phyloP scores from a whole-genome alignment of 1,140 invertebrate species.

The Tetragonula clypearis region DNA sequence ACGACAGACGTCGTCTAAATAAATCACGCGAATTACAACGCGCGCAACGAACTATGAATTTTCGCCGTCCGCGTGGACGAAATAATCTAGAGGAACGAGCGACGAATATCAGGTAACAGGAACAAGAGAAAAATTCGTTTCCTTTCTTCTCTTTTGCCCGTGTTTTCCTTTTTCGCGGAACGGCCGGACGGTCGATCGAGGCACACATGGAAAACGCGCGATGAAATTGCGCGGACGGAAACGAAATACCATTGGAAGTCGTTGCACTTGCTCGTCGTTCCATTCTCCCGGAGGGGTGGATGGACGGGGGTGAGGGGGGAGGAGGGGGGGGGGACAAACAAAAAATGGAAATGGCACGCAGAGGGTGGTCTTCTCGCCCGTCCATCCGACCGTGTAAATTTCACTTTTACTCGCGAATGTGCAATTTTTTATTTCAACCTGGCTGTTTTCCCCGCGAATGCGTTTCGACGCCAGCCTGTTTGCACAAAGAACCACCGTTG shows the following conservation, averaged over 20 bases:
- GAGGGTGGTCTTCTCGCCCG: no score
- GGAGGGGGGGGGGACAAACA: no score
- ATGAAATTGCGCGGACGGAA: not conserved
- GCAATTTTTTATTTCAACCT: constrained; percentile 47
- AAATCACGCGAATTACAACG: no score
- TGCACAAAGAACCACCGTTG: constrained; percentile 56
- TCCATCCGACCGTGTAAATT: constrained; percentile 49
- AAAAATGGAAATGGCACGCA: not conserved
- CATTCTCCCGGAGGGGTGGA: not conserved
- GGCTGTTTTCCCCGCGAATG: constrained; percentile 40
- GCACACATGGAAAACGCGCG: not conserved
- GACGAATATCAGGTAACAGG: not conserved
- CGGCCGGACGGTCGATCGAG: not conserved
- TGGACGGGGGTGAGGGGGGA: no score
- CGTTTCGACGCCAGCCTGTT: constrained; percentile 45
- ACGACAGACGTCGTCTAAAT: no score
- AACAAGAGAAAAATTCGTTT: not conserved
- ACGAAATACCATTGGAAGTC: not conserved
- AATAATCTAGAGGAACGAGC: no score
- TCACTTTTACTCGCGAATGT: constrained; percentile 42
- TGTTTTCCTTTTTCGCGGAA: not conserved
- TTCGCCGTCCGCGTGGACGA: no score
- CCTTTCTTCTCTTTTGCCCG: not conserved
- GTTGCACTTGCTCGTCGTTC: not conserved
- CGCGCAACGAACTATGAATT: no score